A percentile compares a stretch with the other conserved stretches of the same genome.
Evolutionary conservation across 2,797 vertebrate genomes (phyloP).

Genomic region (Lithobates pipiens): DNA sequence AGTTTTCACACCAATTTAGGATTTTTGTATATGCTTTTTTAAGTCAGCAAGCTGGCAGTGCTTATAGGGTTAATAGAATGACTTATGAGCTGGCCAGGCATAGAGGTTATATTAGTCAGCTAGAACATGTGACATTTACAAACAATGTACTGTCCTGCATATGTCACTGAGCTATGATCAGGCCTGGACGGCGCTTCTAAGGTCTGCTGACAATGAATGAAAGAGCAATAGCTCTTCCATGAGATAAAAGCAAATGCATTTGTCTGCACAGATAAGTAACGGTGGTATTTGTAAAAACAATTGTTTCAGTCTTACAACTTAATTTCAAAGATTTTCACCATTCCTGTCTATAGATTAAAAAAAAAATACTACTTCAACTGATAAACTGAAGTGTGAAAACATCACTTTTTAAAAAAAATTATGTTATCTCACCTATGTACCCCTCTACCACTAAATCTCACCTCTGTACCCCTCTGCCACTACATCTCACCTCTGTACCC

Average conservation of each 20-base stretch:
- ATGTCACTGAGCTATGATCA: conserved; percentile 21
- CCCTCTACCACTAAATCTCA: no score
- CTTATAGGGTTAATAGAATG: conserved; percentile 7
- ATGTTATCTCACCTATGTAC: no score
- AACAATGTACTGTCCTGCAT: conserved; percentile 35
- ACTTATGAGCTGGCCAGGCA: neutral
- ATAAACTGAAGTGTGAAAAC: no score
- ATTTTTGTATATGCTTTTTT: no score
- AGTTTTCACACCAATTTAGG: no score
- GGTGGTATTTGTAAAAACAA: neutral
- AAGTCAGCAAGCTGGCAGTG: neutral
- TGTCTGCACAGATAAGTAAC: neutral
- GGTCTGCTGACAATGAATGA: conserved; percentile 27
- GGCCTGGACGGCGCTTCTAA: conserved; percentile 19
- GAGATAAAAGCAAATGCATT: neutral
- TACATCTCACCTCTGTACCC: no score
- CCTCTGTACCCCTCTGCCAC: no score
- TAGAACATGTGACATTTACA: conserved; percentile 37
- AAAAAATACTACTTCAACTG: no score
- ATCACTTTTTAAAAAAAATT: no score
- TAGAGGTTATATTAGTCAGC: conserved; percentile 32
- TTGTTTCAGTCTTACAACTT: neutral
- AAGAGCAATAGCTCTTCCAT: conserved; percentile 8
- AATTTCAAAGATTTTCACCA: neutral
- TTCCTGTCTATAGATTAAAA: neutral